phyloP scores from a whole-genome alignment of 2,797 vertebrate species.

The Martes flavigula region DNA sequence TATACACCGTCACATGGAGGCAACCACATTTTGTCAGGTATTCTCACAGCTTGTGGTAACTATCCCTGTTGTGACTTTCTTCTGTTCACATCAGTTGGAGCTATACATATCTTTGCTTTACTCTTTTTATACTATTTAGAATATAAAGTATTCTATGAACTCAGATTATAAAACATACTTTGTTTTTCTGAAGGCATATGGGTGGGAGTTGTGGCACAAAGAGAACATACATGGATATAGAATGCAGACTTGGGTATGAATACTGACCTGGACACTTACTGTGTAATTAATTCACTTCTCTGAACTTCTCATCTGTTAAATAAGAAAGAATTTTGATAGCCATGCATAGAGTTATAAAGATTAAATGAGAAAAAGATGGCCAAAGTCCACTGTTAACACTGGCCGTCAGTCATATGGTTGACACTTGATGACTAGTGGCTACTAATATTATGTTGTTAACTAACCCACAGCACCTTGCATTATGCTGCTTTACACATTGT shows the following conservation, averaged over 20 bases:
- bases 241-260: background rate
- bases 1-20: background rate
- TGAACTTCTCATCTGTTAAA: background rate
- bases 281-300: background rate
- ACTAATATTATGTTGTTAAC: background rate
- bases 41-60: background rate
- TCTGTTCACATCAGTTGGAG: background rate
- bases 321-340: background rate
- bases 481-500: background rate
- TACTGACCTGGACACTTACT: background rate
- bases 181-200: background rate
- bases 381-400: background rate
- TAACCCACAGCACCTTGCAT: background rate
- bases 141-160: background rate
- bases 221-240: background rate
- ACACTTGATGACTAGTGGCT: background rate
- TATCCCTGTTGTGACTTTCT: background rate
- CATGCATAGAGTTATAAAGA: background rate
- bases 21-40: background rate
- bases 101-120: background rate
- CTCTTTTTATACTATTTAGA: background rate
- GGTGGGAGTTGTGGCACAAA: background rate
- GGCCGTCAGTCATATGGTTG: background rate
- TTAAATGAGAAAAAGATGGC: background rate
- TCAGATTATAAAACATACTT: background rate